Base-by-base conservation (phyloP, 2,113 vertebrate genomes). In the Cairina moschata region DNA sequence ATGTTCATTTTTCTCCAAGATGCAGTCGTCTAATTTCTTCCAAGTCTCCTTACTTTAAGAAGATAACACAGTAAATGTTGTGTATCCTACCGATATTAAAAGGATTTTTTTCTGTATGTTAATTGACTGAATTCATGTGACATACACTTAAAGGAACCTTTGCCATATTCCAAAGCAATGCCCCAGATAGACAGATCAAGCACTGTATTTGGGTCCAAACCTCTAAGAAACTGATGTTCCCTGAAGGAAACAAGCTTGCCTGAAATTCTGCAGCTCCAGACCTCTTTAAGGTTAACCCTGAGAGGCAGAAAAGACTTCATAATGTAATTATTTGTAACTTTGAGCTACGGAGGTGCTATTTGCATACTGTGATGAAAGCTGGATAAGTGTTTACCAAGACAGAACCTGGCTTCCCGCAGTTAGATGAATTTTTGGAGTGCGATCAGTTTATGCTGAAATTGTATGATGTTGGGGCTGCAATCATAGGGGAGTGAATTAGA, bases 401-500 rank as follows among this genome's bases (percentile, higher is more conserved):
- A 84, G 77, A 80, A 62, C 92, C 75, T 0, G 0, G 44, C 91
- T 90, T 91, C 81, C 84, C 0, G 0, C 67, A 40, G 69, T 36
- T 89, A 62, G 54, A 7, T 77, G 50, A 58, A 59, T 85, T 79
- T 94, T 78, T 94, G 38, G 38, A 65, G 66, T 78, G 15, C 40
- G 50, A 93, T 95, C 82, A 66, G 52, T 87, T 88, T 72, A 62
- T 76, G 69, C 62, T 95, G 74, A 84, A 91, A 91, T 89, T 68
- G 15, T 56, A 22, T 38, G 21, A 72, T 82, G 60, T 78, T 90
- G 62, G 34, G 77, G 23, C 62, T 93, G 74, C 74, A 72, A 17
- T 82, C 63, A 10, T 48, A 71, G 32, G 28, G 25, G 26, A 67
- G 36, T 13, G 55, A 76, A 92, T 92, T 87, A 66, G 42, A 69